Conservation (phyloP, 2,888 invertebrate species). For the Neoaliturus tenellus region DNA sequence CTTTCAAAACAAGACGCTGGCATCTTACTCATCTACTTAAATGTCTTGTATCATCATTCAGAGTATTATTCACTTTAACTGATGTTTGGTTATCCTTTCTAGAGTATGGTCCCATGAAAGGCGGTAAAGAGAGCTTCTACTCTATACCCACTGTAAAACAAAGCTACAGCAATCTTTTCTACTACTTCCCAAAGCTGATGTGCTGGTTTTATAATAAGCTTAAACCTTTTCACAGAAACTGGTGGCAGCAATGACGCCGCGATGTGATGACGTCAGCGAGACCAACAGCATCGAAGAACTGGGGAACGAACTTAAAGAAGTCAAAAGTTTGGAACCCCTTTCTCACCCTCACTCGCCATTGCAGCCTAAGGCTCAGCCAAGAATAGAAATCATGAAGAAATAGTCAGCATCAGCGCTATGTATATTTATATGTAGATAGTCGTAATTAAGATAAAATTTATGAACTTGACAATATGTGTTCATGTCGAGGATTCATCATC, state of each 20-base stretch:
- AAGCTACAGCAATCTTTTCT: too few relatives aligned
- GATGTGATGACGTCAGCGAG: constrained; percentile 76
- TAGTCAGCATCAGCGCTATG: constrained; percentile 6
- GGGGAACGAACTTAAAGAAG: constrained; percentile 74
- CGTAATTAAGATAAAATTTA: neutral
- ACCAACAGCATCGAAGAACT: constrained; percentile 72
- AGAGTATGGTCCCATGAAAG: too few relatives aligned
- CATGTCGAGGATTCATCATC: neutral
- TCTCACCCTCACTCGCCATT: neutral
- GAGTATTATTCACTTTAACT: too few relatives aligned
- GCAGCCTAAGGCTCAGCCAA: constrained; percentile 1
- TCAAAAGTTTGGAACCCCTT: constrained; percentile 70
- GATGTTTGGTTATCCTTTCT: too few relatives aligned
- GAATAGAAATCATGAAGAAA: constrained; percentile 50
- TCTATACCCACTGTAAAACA: too few relatives aligned
- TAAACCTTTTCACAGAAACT: constrained; percentile 84
- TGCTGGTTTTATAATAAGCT: too few relatives aligned
- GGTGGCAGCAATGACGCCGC: constrained; percentile 83
- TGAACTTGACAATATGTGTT: neutral
- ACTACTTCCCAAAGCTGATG: too few relatives aligned
- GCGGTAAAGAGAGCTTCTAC: too few relatives aligned
- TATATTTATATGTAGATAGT: constrained; percentile 45
- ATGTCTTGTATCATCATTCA: too few relatives aligned
- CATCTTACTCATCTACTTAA: too few relatives aligned
- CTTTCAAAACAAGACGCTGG: too few relatives aligned